A percentile compares a stretch with the other conserved stretches of the same genome.
Conservation (phyloP, 2,113 vertebrate species). For the Ardeotis arabs region DNA sequence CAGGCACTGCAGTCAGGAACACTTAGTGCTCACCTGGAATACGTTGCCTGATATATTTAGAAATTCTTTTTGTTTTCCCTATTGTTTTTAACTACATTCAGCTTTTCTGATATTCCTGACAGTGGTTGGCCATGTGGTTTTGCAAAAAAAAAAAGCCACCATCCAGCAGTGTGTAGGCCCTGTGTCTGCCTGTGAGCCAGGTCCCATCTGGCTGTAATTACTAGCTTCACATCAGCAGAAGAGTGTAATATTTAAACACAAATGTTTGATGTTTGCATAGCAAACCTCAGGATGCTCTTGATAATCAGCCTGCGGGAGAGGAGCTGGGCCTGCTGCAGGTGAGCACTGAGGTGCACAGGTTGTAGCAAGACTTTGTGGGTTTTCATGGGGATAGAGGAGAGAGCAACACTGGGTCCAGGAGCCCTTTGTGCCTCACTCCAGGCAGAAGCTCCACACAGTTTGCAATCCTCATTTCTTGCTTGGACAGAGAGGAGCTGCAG, state of each 20-base stretch:
- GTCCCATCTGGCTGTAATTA: constrained; percentile 74
- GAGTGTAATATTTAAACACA: constrained; percentile 68
- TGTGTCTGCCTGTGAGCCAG: constrained; percentile 52
- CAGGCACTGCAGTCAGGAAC: constrained; percentile 41
- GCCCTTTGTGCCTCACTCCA: rapidly evolving
- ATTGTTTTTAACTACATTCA: constrained; percentile 42
- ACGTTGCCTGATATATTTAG: constrained; percentile 10
- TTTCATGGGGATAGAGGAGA: neutral
- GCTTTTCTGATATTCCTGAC: neutral
- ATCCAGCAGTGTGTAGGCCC: constrained; percentile 39
- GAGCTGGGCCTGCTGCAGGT: constrained; percentile 14
- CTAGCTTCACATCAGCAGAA: constrained; percentile 65
- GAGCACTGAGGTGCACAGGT: neutral
- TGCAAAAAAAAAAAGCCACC: neutral
- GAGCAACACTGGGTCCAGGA: neutral
- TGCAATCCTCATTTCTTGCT: neutral
- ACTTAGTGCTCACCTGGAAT: constrained; percentile 60
- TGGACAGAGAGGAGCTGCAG: neutral
- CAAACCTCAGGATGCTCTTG: constrained; percentile 58
- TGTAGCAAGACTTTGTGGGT: neutral
- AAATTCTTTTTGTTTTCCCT: neutral
- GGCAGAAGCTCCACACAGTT: neutral
- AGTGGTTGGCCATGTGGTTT: neutral
- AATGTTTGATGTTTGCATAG: constrained; percentile 65
- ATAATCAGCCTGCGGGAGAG: constrained; percentile 37